These are phyloP conservation scores for Euplagia quadripunctaria DNA, from an alignment of 2,888 invertebrate species.

Conservation along the genomic window DNA sequence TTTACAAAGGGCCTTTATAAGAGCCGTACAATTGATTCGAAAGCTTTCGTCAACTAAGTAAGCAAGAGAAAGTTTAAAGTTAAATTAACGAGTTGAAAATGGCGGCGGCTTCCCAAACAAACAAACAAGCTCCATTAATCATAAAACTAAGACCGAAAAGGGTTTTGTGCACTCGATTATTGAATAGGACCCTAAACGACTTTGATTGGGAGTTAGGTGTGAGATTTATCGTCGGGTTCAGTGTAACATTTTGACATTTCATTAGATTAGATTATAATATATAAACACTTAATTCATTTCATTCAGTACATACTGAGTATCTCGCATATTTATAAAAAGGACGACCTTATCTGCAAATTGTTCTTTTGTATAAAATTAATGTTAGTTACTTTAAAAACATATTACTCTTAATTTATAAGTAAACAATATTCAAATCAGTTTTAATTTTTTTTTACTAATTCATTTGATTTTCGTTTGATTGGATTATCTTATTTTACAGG, in stretches of 20 bases:
- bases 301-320: too few relatives aligned
- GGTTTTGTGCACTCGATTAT: conserved; percentile 59
- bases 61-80: conserved; percentile 50
- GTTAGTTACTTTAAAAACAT: too few relatives aligned
- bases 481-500: too few relatives aligned
- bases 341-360: too few relatives aligned
- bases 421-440: too few relatives aligned
- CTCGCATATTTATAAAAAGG: too few relatives aligned
- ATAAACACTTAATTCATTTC: too few relatives aligned
- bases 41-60: conserved; percentile 45
- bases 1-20: conserved; percentile 20
- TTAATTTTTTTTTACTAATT: too few relatives aligned
- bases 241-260: background rate
- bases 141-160: conserved; percentile 51
- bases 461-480: too few relatives aligned
- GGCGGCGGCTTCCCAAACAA: conserved; percentile 48
- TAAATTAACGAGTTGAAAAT: conserved; percentile 59
- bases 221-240: background rate
- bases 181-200: conserved; percentile 50
- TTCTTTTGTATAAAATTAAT: too few relatives aligned
- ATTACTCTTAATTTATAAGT: too few relatives aligned
- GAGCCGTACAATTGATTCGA: conserved; percentile 42
- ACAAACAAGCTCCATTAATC: conserved; percentile 63
- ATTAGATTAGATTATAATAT: background rate
- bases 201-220: conserved; percentile 18